Evolutionary conservation across 1,140 invertebrate genomes (phyloP).

Genomic region (Macrosteles quadrilineatus): DNA sequence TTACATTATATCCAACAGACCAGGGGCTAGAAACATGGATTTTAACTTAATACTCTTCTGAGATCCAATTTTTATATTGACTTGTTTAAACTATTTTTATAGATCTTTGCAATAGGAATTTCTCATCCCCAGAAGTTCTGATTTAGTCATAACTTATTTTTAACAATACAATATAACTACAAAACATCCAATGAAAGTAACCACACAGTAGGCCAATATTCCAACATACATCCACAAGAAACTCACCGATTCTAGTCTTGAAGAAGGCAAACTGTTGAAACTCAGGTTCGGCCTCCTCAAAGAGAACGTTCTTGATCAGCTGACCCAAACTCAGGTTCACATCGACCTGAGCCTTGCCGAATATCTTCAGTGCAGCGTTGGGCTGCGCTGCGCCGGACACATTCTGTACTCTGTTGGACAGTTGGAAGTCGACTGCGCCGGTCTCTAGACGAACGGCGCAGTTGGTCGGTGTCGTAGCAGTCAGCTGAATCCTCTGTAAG

Average conservation of each 20-base stretch:
- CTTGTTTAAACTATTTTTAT: too few species aligned
- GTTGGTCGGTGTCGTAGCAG: constrained; percentile 96
- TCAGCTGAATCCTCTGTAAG: constrained; percentile 87
- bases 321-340: constrained; percentile 94
- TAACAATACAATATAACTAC: too few species aligned
- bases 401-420: constrained; percentile 93
- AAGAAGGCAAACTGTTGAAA: constrained; percentile 98
- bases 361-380: constrained; percentile 73
- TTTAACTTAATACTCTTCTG: too few species aligned
- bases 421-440: constrained; percentile 83
- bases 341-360: constrained; percentile 91
- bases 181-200: too few species aligned
- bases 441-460: constrained; percentile 95
- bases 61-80: too few species aligned
- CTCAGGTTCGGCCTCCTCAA: constrained; percentile 95
- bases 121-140: too few species aligned
- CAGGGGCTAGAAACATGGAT: too few species aligned
- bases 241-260: constrained; percentile 81
- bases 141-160: too few species aligned
- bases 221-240: too few species aligned
- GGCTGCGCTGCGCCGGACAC: constrained; percentile 66
- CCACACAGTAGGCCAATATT: constrained; percentile 23
- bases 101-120: too few species aligned
- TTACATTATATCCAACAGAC: too few species aligned
- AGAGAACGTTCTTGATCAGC: constrained; percentile 88